Conservation (phyloP, 2,113 vertebrate species). For the Porphyrio hochstetteri region DNA sequence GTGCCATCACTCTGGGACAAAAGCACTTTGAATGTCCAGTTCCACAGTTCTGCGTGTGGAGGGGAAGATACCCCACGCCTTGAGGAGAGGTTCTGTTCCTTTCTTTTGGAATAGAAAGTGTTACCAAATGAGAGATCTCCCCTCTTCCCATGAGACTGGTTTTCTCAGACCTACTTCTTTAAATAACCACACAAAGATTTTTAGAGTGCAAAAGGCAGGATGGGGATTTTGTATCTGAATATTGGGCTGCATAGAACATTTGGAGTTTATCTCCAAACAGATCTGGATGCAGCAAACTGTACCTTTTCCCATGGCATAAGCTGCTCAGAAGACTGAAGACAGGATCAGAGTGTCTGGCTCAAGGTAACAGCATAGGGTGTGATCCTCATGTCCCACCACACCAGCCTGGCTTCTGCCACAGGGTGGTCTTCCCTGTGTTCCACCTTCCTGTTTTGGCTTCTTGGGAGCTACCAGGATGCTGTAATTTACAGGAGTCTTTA, state of each 20-base stretch:
- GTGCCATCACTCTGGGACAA: neutral
- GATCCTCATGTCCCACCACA: neutral
- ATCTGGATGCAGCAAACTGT: neutral
- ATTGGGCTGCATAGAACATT: neutral
- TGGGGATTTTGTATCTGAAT: neutral
- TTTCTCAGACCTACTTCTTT: neutral
- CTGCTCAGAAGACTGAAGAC: neutral
- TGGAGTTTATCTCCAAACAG: neutral
- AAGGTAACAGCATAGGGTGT: accelerated
- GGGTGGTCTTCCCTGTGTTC: neutral
- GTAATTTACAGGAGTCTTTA: neutral
- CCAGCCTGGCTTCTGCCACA: neutral
- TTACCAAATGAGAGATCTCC: neutral
- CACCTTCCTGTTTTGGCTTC: neutral
- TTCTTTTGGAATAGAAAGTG: neutral
- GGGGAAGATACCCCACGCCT: neutral
- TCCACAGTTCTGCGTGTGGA: neutral
- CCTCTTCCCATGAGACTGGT: neutral
- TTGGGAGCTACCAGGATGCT: neutral
- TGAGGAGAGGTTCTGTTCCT: neutral
- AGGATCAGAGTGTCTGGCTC: neutral
- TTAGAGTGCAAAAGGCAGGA: neutral
- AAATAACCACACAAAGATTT: neutral
- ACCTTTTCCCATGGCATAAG: neutral
- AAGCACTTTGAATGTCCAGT: neutral